Base-by-base conservation (phyloP, 2,888 invertebrate species). In the Agriopis leucophaearia region DNA sequence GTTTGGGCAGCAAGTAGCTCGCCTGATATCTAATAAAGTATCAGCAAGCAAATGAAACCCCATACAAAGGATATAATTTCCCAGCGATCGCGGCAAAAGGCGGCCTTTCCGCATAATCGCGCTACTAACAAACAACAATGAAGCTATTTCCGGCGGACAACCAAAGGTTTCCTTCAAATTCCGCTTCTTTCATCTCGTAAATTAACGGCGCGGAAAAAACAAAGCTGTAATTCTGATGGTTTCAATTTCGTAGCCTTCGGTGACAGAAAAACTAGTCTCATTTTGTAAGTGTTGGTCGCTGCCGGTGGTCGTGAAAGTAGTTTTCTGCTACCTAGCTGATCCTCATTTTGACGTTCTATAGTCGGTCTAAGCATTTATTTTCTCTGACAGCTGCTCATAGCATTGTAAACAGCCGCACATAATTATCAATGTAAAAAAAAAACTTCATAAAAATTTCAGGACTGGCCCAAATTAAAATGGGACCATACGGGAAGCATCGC, bases 141-240 rank as follows among this genome's bases (percentile, higher is more conserved):
- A 35, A 45, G 57, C 57, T 57, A 51, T 60, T 60, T 60, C 38
- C 60, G 40, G 40, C 48, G 27, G 27, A 8, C 42, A 10, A 35
- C 27, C 56, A 45, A 47, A 36, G 9, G 38, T 40, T 60, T 50
- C 60, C 38, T 50, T 50, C n/a, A 50, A 51, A 60, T n/a, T 18
- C 48, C 40, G 9, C 35, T 48, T 44, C 56, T 48, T 40, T 60
- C 48, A 60, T 60, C 60, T 60, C 60, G 40, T 60, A 51, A 60
- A 48, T 60, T 60, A 60, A 60, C 60, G 18, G 42, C 42, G 60
- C 60, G 60, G 50, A 60, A 60, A 60, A 60, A 60, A 60, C 60
- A 60, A 51, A 40, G 40, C 50, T 40, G 60, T 60, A 27, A 51
- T 50, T 60, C 42, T 50, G 60, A 51, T 16, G 27, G 44, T 59